A percentile compares a stretch with the other conserved stretches of the same genome.
phyloP scores from a whole-genome alignment of 2,113 vertebrate species.

The Gorsachius goisagi region DNA sequence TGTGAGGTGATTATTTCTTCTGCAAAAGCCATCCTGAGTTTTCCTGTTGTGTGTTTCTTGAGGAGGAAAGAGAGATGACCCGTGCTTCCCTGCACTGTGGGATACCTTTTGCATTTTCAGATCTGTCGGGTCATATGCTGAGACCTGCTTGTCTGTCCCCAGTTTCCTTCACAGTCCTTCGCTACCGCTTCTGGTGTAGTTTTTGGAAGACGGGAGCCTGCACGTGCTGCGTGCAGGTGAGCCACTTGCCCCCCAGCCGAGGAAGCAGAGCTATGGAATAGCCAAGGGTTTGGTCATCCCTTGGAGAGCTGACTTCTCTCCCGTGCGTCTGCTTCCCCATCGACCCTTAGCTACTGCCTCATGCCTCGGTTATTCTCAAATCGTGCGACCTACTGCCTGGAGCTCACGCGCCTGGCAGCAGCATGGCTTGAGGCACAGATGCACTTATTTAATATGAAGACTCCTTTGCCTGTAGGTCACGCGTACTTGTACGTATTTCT shows the following conservation, averaged over 20 bases:
- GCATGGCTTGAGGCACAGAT: background rate
- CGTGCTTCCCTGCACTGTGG: background rate
- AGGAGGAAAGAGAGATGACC: background rate
- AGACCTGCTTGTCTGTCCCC: background rate
- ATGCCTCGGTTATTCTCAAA: accelerated
- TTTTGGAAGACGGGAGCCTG: background rate
- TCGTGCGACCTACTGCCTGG: background rate
- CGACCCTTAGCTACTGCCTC: background rate
- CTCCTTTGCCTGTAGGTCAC: background rate
- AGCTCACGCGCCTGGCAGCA: background rate
- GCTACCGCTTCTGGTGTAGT: background rate
- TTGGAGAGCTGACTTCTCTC: background rate
- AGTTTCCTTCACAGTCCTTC: background rate
- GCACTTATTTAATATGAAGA: background rate
- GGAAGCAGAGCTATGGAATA: background rate
- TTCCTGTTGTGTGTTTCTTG: background rate
- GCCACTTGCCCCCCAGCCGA: background rate
- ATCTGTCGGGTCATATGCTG: background rate
- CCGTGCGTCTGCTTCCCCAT: background rate
- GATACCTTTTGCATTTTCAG: background rate
- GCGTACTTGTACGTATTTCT: background rate
- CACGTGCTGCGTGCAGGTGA: background rate
- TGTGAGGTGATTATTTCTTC: background rate
- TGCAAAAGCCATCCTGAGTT: background rate
- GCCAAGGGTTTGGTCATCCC: background rate